Conservation (phyloP, 2,888 invertebrate genomes). For the Acanthosoma haemorrhoidale region DNA sequence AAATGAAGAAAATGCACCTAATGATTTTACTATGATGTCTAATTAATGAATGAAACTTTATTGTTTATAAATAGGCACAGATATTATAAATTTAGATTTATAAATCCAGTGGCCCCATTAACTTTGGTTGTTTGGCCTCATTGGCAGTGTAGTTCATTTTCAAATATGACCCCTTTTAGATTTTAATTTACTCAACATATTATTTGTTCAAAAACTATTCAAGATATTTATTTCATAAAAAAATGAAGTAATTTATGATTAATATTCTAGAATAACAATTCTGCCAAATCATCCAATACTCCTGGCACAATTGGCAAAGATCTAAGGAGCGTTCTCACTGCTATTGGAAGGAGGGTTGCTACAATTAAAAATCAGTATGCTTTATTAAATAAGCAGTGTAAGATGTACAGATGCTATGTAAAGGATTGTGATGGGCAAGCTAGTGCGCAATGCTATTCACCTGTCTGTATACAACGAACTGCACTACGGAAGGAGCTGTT, state of each 20-base stretch:
- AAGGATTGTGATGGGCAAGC: conserved; percentile 53
- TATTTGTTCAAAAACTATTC: too few species aligned
- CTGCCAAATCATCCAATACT: neutral
- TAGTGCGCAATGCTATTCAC: conserved; percentile 68
- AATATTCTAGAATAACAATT: neutral
- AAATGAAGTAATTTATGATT: too few species aligned
- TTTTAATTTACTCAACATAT: too few species aligned
- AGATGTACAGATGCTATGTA: conserved; percentile 68
- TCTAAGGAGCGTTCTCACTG: conserved; percentile 53
- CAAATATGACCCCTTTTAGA: too few species aligned
- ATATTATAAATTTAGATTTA: too few species aligned
- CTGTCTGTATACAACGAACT: conserved; percentile 69
- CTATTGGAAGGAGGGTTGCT: conserved; percentile 63
- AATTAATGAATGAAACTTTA: too few species aligned
- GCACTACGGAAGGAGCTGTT: conserved; percentile 64
- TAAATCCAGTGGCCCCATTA: too few species aligned
- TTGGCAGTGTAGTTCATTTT: too few species aligned
- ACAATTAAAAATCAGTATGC: conserved; percentile 64
- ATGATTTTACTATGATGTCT: too few species aligned
- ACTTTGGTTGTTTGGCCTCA: too few species aligned
- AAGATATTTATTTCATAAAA: too few species aligned
- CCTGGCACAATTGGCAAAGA: conserved; percentile 30
- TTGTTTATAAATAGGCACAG: too few species aligned
- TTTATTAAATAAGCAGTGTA: conserved; percentile 62
- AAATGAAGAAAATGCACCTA: neutral